Conservation (phyloP, 2,888 invertebrate species). For the Acrobasis repandana region DNA sequence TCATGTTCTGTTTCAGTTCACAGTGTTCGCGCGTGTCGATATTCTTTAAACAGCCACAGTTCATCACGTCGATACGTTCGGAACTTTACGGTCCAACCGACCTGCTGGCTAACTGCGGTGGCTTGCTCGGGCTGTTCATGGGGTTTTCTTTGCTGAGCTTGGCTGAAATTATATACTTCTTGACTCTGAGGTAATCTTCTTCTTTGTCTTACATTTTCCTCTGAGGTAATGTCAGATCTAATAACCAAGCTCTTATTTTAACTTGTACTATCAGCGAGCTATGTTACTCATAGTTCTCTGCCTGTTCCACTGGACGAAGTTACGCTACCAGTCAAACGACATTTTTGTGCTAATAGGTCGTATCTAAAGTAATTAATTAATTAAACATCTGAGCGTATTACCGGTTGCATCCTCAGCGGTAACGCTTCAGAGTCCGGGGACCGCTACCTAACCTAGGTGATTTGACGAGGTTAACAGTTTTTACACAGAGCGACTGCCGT, state of each 20-base stretch:
- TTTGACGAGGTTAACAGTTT: no score
- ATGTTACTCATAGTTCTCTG: no score
- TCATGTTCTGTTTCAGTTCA: constrained; percentile 37
- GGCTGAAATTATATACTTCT: constrained; percentile 84
- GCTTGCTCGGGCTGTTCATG: constrained; percentile 85
- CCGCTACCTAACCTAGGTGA: no score
- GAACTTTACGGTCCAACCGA: constrained; percentile 87
- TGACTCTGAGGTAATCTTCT: constrained; percentile 69
- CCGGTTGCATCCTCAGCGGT: no score
- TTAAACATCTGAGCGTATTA: no score
- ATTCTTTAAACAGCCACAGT: constrained; percentile 89
- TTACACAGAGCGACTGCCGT: no score
- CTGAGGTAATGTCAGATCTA: no score
- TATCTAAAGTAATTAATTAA: no score
- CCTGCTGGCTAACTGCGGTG: constrained; percentile 87
- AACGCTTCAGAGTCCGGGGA: no score
- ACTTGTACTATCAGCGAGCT: no score
- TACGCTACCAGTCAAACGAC: not conserved
- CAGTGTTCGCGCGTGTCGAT: constrained; percentile 84
- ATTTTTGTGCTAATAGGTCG: not conserved
- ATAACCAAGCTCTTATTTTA: no score
- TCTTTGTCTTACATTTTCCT: not conserved
- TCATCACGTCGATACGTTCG: constrained; percentile 85
- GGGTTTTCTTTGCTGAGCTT: constrained; percentile 85
- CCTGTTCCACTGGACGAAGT: no score